Conservation (phyloP, 2,888 invertebrate species). For the Eucera pruinosa region DNA sequence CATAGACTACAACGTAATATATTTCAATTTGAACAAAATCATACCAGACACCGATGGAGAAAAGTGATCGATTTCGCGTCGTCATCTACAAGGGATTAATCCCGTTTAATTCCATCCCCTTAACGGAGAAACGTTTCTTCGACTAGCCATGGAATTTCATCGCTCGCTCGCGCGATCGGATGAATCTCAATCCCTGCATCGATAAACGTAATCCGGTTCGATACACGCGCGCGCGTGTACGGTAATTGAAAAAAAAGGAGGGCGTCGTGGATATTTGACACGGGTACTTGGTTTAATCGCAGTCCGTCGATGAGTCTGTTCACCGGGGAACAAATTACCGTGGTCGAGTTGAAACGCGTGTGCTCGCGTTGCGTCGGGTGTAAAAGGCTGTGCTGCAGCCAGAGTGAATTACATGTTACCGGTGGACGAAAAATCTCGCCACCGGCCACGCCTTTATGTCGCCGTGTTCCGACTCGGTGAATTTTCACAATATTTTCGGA, state of each 20-base stretch:
- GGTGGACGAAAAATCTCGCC: constrained; percentile 14
- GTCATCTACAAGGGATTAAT: too few species aligned
- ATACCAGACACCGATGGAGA: too few species aligned
- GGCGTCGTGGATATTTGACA: background rate
- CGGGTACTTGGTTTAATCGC: constrained; percentile 8
- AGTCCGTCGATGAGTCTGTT: background rate
- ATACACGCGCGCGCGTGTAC: too few species aligned
- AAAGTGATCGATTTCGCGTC: too few species aligned
- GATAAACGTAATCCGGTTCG: too few species aligned
- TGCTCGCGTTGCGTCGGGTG: background rate
- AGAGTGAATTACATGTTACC: constrained; percentile 10
- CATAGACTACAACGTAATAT: too few species aligned
- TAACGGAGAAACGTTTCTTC: too few species aligned
- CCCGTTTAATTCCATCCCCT: too few species aligned
- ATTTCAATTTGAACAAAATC: too few species aligned
- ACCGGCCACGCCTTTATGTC: constrained; percentile 45
- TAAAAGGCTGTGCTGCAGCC: constrained; percentile 9
- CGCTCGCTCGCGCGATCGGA: too few species aligned
- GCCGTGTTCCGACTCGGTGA: constrained; percentile 47
- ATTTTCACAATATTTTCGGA: constrained; percentile 47
- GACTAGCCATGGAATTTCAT: too few species aligned
- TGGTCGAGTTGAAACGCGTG: background rate
- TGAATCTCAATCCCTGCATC: background rate
- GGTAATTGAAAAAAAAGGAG: background rate
- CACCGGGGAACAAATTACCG: background rate